Conservation (phyloP, 1,140 invertebrate species). For the Megalonaias nervosa region DNA sequence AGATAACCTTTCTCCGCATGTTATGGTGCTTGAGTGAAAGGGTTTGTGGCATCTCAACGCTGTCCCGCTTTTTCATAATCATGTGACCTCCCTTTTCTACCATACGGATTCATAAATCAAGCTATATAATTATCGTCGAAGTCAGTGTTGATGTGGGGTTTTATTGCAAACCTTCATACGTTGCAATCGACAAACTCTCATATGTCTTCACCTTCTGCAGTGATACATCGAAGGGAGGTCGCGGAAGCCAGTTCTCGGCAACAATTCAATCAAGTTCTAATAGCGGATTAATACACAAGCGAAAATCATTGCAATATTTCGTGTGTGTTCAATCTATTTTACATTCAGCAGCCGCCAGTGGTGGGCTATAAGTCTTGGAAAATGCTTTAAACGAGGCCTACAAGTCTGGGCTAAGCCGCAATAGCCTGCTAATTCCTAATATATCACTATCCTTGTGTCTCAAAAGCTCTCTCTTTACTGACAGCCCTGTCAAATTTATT, state of each 20-base stretch:
- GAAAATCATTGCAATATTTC: slow-evolving; percentile 41
- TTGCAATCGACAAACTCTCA: too few relatives aligned
- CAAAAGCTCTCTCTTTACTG: slow-evolving; percentile 33
- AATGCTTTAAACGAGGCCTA: slow-evolving; percentile 29
- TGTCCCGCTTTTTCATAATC: too few relatives aligned
- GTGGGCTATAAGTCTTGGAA: slow-evolving; percentile 31
- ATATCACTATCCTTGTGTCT: slow-evolving; percentile 32
- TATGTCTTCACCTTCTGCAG: neutral
- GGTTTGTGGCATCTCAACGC: too few relatives aligned
- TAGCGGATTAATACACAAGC: slow-evolving; percentile 37
- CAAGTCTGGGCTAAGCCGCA: slow-evolving; percentile 23
- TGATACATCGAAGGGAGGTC: slow-evolving; percentile 22
- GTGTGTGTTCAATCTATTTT: slow-evolving; percentile 39
- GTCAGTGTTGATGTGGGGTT: too few relatives aligned
- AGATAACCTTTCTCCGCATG: too few relatives aligned
- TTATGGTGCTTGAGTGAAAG: too few relatives aligned
- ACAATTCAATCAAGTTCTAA: slow-evolving; percentile 39
- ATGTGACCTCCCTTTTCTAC: too few relatives aligned
- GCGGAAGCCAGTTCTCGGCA: slow-evolving; percentile 29
- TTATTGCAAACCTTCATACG: too few relatives aligned
- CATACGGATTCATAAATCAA: too few relatives aligned
- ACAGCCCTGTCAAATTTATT: slow-evolving; percentile 38
- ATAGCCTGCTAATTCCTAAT: slow-evolving; percentile 39
- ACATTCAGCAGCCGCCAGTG: slow-evolving; percentile 28
- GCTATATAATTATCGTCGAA: too few relatives aligned